These are phyloP conservation scores for Tenodera sinensis DNA, from an alignment of 2,888 invertebrate genomes.

Conservation along the genomic window DNA sequence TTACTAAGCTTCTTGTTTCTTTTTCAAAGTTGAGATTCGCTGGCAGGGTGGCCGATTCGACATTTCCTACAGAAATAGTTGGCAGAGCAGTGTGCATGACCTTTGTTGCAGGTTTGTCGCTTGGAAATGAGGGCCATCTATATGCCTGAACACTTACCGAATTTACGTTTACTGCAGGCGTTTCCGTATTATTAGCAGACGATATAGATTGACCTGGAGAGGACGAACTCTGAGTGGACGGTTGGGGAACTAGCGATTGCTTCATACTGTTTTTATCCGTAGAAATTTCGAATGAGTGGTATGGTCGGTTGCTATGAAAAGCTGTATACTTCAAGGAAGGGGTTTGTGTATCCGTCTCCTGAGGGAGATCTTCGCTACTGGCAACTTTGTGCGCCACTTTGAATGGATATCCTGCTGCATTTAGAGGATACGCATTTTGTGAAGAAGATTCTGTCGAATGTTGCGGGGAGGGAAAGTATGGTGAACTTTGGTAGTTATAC, in stretches of 20 bases:
- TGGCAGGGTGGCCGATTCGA: neutral
- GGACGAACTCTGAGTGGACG: no score
- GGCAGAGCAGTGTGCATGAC: neutral
- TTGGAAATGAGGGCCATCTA: no score
- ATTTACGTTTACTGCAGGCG: neutral
- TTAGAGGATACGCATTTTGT: neutral
- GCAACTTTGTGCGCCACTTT: neutral
- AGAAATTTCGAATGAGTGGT: neutral
- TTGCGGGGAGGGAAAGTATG: neutral
- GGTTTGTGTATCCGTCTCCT: no score
- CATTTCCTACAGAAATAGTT: neutral
- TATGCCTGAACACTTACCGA: neutral
- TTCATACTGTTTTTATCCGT: neutral
- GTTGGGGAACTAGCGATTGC: neutral
- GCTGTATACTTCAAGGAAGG: neutral
- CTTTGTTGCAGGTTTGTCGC: neutral
- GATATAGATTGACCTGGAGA: neutral
- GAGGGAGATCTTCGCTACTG: neutral
- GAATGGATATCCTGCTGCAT: neutral
- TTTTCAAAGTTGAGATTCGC: neutral
- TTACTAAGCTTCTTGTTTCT: neutral
- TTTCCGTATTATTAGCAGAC: neutral
- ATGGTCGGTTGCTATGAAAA: neutral
- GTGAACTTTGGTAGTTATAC: neutral
- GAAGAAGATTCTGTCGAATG: neutral